Base-by-base conservation (phyloP, 2,113 vertebrate genomes). In the Callospermophilus lateralis region DNA sequence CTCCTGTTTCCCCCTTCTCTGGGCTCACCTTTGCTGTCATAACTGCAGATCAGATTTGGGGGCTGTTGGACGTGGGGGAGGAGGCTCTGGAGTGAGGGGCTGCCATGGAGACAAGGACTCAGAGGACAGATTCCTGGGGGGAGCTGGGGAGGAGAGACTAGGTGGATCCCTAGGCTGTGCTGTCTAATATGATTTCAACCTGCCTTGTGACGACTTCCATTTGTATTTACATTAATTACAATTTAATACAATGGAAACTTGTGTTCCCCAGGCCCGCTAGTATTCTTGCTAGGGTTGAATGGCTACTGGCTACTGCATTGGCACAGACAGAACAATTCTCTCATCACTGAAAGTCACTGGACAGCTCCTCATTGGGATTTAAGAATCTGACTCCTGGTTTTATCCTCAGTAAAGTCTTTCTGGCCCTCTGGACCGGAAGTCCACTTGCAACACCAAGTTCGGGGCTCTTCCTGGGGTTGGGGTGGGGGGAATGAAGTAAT, bases 1-100 rank as follows among this genome's bases (percentile, higher is more conserved):
- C 63, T 94, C 90, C 93, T 86, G 68, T 90, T 89, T 67, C 67
- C 76, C 68, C 30, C 17, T 74, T 93, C 74, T 91, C 87, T 37
- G 32, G 53, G 55, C 32, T 84, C 48, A 34, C 24, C 88, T 61
- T 32, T 73, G 61, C 77, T 83, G 73, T 78, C 81, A n/a, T 8
- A 68, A n/a, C 32, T 48, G 22, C 19, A 2, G 39, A 45, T 94
- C 45, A 24, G 70, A 48, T 74, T 42, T 6, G 10, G 30, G 16
- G 42, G 28, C 39, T 42, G 24, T 20, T 45, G 55, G 3, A 42
- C 30, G 2, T 42, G 73, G 45, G 12, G 22, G 4, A 37, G 32
- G 12, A 19, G 34, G 8, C 61, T 1, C 0, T n/a, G 12, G n/a
- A 6, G 16, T 37, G 37, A 37, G 42, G 26, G 72, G 19, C 15